Base-by-base conservation (phyloP, 1,140 invertebrate species). In the Periplaneta americana region DNA sequence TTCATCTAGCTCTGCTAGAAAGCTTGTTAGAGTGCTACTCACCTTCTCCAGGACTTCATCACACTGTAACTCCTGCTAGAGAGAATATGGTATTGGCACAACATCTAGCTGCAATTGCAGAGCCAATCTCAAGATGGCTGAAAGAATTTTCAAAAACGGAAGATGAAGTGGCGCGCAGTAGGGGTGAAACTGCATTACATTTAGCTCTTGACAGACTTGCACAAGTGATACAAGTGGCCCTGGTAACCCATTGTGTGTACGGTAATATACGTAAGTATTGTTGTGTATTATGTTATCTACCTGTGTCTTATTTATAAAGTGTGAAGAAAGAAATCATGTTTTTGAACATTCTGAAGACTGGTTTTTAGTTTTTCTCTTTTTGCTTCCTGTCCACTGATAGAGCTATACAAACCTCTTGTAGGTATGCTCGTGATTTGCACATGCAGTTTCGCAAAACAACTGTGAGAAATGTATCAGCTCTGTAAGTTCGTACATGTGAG, bases 151-250 rank as follows among this genome's bases (percentile, higher is more conserved):
- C 18, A n/a, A 36, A n/a, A 78, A 36, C 37, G 18, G 34, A 78
- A 11, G n/a, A 78, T 78, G 34, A 78, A 34, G 1, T 34, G 22
- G 34, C 28, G 1, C 76, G 76, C 18, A 78, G 15, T 0, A 34
- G n/a, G 28, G 76, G 34, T 31, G 34, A 31, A 36, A 34, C 34
- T n/a, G 80, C 80, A 74, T 6, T 74, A 22, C 34, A 80, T 5
- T 81, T 89, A 34, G 86, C 88, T 6, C 85, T 96, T 82, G 94
- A 96, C 85, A 90, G 95, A 85, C 90, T 95, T 39, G 94, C 94
- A 0, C 95, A 96, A 87, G 92, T 94, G 17, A 90, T 95, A 1
- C 95, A 95, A 86, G 91, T 95, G 18, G 92, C 93, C 0, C 87
- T 95, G 74, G 91, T 91, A 75, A 92, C 92, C 17, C 94, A 93